Conservation (phyloP, 2,888 invertebrate genomes). For the Azorinus chamasolen region DNA sequence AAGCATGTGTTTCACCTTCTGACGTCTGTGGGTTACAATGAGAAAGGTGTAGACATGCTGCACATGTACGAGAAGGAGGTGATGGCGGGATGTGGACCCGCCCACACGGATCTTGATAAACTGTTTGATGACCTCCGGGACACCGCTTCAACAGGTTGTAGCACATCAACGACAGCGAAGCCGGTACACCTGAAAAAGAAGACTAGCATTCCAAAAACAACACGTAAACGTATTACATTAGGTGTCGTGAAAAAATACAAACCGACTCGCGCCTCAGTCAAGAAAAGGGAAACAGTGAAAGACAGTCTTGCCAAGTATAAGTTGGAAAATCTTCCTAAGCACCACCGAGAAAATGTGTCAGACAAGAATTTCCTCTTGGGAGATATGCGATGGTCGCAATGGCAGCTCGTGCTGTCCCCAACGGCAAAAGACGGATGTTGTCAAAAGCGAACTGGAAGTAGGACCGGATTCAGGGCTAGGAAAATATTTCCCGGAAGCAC, state of each 20-base stretch:
- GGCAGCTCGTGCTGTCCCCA: slow-evolving; percentile 61
- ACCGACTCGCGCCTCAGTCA: slow-evolving; percentile 6
- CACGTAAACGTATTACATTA: neutral
- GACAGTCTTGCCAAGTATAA: slow-evolving; percentile 11
- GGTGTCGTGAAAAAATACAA: neutral
- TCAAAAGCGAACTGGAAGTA: no score
- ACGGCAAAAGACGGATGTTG: no score
- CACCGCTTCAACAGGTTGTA: neutral
- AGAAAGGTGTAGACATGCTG: slow-evolving; percentile 63
- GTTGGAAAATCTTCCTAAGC: slow-evolving; percentile 38
- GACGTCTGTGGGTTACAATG: slow-evolving; percentile 77
- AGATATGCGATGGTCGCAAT: slow-evolving; percentile 65
- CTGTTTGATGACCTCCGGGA: slow-evolving; percentile 67
- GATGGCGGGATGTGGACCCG: no score
- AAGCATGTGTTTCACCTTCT: slow-evolving; percentile 69
- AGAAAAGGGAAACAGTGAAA: slow-evolving; percentile 1
- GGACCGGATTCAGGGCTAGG: no score
- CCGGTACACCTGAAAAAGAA: no score
- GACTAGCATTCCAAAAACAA: neutral
- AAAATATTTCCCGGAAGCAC: no score
- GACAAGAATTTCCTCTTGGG: slow-evolving; percentile 65
- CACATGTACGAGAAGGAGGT: no score
- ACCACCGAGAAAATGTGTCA: slow-evolving; percentile 63
- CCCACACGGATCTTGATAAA: slow-evolving; percentile 58
- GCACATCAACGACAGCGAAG: no score